phyloP scores from a whole-genome alignment of 2,888 invertebrate genomes.

The Orthosia incerta region DNA sequence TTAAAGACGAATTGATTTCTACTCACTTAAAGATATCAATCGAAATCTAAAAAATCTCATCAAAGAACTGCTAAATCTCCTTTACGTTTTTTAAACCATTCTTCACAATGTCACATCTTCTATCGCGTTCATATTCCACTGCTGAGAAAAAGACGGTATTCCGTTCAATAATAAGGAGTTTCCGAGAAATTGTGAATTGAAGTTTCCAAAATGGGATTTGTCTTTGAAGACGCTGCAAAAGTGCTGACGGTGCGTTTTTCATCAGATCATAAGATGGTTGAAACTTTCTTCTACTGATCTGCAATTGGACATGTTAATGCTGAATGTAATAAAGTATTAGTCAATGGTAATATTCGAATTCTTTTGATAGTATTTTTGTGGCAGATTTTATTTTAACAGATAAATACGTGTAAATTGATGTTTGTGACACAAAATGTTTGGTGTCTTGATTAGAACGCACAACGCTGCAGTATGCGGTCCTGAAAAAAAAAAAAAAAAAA shows the following conservation, averaged over 20 bases:
- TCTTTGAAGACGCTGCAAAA: conserved; percentile 62
- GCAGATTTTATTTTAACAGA: too few relatives aligned
- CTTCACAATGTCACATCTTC: conserved; percentile 27
- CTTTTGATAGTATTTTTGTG: not conserved
- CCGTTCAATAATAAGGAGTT: conserved; percentile 59
- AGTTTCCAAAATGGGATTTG: conserved; percentile 66
- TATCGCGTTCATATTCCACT: conserved; percentile 17
- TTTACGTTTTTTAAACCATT: conserved; percentile 46
- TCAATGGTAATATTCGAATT: not conserved
- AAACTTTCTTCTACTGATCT: conserved; percentile 53
- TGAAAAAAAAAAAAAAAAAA: too few relatives aligned
- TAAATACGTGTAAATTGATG: too few relatives aligned
- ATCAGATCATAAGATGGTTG: conserved; percentile 47
- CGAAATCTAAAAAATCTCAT: conserved; percentile 30
- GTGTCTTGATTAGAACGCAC: too few relatives aligned
- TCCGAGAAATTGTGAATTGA: conserved; percentile 47
- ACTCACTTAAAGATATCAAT: not conserved
- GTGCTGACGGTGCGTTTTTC: conserved; percentile 59
- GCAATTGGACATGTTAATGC: conserved; percentile 40
- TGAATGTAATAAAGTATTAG: conserved; percentile 37
- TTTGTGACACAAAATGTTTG: too few relatives aligned
- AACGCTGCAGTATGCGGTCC: too few relatives aligned
- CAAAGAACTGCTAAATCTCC: conserved; percentile 24
- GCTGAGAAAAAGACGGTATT: conserved; percentile 27
- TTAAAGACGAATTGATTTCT: not conserved